These are phyloP conservation scores for Acipenser ruthenus DNA, from an alignment of 2,797 vertebrate genomes.

Conservation along the genomic window DNA sequence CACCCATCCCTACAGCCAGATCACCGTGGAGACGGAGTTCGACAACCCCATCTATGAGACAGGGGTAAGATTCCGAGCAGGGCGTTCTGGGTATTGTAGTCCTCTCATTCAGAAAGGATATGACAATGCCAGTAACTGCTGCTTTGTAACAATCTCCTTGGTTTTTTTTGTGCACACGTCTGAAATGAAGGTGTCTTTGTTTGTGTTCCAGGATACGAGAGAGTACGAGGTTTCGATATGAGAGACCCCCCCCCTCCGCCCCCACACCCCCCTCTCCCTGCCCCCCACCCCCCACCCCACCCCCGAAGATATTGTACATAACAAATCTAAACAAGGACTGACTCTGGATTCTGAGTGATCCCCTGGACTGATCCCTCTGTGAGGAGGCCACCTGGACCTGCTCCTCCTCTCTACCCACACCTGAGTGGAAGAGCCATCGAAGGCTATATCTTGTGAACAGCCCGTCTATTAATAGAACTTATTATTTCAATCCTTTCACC, in stretches of 20 bases:
- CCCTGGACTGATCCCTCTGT: too few relatives aligned
- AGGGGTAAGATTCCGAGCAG: conserved; percentile 55
- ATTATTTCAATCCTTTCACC: too few relatives aligned
- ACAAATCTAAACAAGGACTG: conserved; percentile 27
- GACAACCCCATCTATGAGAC: conserved; percentile 97
- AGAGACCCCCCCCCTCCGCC: conserved; percentile 25
- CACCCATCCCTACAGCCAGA: conserved; percentile 94
- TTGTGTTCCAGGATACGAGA: conserved; percentile 72
- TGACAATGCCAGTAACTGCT: background rate
- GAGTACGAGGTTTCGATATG: conserved; percentile 97
- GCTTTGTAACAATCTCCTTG: background rate
- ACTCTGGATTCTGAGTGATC: too few relatives aligned
- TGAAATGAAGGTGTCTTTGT: background rate
- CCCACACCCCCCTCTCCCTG: conserved; percentile 18
- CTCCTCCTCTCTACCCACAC: too few relatives aligned
- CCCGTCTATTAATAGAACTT: too few relatives aligned
- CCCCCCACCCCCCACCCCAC: conserved; percentile 14
- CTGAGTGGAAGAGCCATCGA: background rate
- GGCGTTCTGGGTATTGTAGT: background rate
- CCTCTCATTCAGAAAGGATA: conserved; percentile 1
- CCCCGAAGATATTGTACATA: conserved; percentile 14
- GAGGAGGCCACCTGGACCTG: too few relatives aligned
- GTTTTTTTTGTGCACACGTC: background rate
- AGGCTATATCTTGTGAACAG: too few relatives aligned
- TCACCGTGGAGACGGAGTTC: conserved; percentile 94